Base-by-base conservation (phyloP, 2,113 vertebrate species). In the Gulo gulo region DNA sequence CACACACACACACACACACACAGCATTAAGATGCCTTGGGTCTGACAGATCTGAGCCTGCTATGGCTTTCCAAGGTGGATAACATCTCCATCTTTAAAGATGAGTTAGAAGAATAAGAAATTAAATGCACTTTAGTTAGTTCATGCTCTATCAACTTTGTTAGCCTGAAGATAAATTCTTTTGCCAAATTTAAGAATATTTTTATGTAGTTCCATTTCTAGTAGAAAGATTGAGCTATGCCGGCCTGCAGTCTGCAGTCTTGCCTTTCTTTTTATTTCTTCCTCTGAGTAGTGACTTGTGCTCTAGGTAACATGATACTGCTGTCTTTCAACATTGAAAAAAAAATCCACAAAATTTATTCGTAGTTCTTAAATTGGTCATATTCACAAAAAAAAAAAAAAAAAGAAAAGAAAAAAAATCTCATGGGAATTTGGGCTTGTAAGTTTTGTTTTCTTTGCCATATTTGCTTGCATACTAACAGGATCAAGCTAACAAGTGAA, bases 401-500 rank as follows among this genome's bases (percentile, higher is more conserved):
- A 15, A 50, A 63, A 74, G 79, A 24, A 21, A 31, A 47, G 45
- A 47, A 47, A 47, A 73, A 82, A 24, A 21, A 31, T 39, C 20
- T 65, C 34, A 71, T 16, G n/a, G 12, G 13, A 80, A 92, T 61
- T 84, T 82, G 26, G 7, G 15, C 80, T 84, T 80, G 12, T 50
- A 18, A 29, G 18, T 74, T 92, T 84, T 85, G 20, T 79, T 91
- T 93, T 59, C 29, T 71, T 97, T 94, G 31, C 61, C 39, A 16
- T 83, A 67, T 88, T 88, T 90, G 31, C 36, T 61, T 76, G 39
- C 7, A 42, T 96, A 67, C 12, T 45, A 92, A 82, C 29, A 63
- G 61, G 18, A 85, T 65, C 79, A 95, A 91, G 21, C 16, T 96
- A 95, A 84, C 61, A 84, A 92, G 87, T 57, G 52, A 93, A 94